Base-by-base conservation (phyloP, 2,113 vertebrate genomes). In the Gallinago media region DNA sequence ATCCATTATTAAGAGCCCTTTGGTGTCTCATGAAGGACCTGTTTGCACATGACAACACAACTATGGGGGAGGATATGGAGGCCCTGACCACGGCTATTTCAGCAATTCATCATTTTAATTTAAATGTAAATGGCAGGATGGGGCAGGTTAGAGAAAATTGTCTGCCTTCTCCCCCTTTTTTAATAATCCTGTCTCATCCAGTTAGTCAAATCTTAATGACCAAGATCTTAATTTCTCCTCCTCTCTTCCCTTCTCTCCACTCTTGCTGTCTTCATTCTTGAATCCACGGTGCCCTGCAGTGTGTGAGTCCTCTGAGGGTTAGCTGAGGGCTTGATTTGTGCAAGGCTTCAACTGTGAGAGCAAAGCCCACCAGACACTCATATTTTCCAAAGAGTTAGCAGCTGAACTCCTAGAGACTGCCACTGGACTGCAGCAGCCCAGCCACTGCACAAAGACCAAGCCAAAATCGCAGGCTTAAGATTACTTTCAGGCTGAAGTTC, bases 1-100 rank as follows among this genome's bases (percentile, higher is more conserved):
- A 97, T 95, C 96, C 95, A 92, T 97, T 97, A 97, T 98, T 96
- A 97, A 94, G 95, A 96, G 94, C 85, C 91, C 94, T 98, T 96
- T 87, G 96, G 91, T 95, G 93, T 92, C 92, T 93, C 76, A 78
- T 62, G 94, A 85, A 95, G 92, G 95, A 96, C 50, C 85, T 90
- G 85, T 93, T 95, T 96, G 80, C 80, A 96, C 83, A 91, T 97
- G 97, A 96, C 97, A 96, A 11, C 75, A 79, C 89, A 92, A 92
- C 87, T 62, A 9, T 0, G 6, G 72, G 73, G 92, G 89, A 91
- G 55, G 94, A 85, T 73, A 77, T 4, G 0, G 56, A 75, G 93
- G 91, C 36, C 86, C 89, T 82, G 85, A 87, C 92, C 44, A 11
- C 17, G 44, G 87, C 93, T 89, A 72, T 88, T 94, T 85, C 77